Evolutionary conservation across 2,888 invertebrate species (phyloP).

Genomic region (Limnephilus marmoratus): DNA sequence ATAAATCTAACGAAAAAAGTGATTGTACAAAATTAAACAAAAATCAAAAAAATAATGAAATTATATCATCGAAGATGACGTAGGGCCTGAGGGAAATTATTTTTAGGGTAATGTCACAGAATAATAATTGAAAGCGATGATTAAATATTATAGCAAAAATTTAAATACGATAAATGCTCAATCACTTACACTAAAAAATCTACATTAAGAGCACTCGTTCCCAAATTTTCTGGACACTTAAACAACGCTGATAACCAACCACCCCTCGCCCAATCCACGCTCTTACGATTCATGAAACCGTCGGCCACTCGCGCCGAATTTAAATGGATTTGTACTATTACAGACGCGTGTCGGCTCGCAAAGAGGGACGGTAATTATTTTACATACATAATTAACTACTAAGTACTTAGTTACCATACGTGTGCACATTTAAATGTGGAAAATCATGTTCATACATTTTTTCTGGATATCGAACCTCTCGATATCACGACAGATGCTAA

Average conservation of each 20-base stretch:
- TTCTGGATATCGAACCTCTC: background rate
- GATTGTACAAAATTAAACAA: too few relatives aligned
- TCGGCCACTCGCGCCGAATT: background rate
- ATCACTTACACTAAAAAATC: background rate
- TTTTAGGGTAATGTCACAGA: background rate
- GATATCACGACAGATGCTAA: background rate
- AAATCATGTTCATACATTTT: background rate
- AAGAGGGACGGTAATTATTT: background rate
- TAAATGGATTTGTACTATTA: background rate
- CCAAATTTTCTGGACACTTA: background rate
- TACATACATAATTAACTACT: background rate
- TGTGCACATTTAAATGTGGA: background rate
- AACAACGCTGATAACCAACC: background rate
- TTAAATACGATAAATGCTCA: background rate
- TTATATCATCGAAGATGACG: too few relatives aligned
- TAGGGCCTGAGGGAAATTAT: too few relatives aligned
- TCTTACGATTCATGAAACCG: background rate
- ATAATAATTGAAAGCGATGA: background rate
- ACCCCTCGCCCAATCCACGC: background rate
- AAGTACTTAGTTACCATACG: background rate
- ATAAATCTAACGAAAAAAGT: too few relatives aligned
- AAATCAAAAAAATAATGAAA: too few relatives aligned
- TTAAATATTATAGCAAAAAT: background rate
- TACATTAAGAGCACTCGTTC: background rate
- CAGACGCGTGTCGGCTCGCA: background rate